A percentile compares a stretch with the other conserved stretches of the same genome.
These are phyloP conservation scores for Trichacis sp. DNA, from an alignment of 2,888 invertebrate species.

Conservation along the genomic window DNA sequence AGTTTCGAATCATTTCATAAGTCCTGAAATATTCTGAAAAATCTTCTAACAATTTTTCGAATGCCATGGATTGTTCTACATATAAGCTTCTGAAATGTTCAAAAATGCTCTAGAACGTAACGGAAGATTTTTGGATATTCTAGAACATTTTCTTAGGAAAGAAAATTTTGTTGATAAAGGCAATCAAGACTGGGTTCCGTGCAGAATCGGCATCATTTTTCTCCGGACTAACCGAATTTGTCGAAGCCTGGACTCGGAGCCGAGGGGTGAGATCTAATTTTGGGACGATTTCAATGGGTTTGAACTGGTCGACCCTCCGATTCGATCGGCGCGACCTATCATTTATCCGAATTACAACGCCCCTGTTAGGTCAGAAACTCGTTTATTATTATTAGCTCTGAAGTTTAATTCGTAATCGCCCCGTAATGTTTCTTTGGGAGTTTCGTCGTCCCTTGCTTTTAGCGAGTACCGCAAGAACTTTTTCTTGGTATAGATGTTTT, in stretches of 20 bases:
- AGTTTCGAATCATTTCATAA: too few species aligned
- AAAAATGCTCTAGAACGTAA: too few species aligned
- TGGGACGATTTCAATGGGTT: constrained; percentile 64
- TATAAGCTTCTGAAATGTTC: too few species aligned
- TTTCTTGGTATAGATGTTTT: too few species aligned
- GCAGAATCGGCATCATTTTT: constrained; percentile 57
- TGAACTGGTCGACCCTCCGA: constrained; percentile 49
- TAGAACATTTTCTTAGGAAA: background rate
- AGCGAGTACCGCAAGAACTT: too few species aligned
- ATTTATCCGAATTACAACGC: constrained; percentile 68
- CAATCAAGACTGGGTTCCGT: background rate
- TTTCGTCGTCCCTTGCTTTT: too few species aligned
- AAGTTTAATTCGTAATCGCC: constrained; percentile 46
- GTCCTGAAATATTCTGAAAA: background rate
- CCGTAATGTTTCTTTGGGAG: constrained; percentile 44
- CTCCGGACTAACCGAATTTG: constrained; percentile 67
- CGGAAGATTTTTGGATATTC: background rate
- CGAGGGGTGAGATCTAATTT: constrained; percentile 67
- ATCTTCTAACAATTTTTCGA: background rate
- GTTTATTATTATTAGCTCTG: constrained; percentile 63
- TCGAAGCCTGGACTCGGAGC: constrained; percentile 62
- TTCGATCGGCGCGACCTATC: constrained; percentile 56
- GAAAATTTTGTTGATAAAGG: background rate
- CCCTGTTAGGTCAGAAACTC: constrained; percentile 54
- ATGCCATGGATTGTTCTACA: too few species aligned